These are phyloP conservation scores for Sinonovacula constricta DNA, from an alignment of 1,140 invertebrate species.

Conservation along the genomic window DNA sequence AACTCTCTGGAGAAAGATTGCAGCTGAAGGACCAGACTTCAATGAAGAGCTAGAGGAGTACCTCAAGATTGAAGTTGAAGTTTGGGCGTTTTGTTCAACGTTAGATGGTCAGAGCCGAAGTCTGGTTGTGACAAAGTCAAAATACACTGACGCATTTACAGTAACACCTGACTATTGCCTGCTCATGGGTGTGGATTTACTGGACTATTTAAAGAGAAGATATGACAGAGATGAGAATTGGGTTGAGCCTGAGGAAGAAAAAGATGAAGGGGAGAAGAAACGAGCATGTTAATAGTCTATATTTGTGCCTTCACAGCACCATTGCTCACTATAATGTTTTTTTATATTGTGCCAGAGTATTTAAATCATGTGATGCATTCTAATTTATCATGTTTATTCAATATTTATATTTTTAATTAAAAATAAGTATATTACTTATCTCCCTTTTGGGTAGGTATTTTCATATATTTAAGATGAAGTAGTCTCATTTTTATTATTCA, in stretches of 20 bases:
- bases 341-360: too few relatives aligned
- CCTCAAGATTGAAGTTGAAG: slow-evolving; percentile 49
- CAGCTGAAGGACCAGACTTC: slow-evolving; percentile 55
- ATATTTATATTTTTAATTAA: too few relatives aligned
- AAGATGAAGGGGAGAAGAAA: slow-evolving; percentile 2
- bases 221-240: slow-evolving; percentile 33
- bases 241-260: slow-evolving; percentile 6
- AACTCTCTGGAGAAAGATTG: slow-evolving; percentile 65
- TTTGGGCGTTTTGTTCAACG: slow-evolving; percentile 49
- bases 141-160: slow-evolving; percentile 4
- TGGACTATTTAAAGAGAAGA: slow-evolving; percentile 23
- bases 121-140: background rate
- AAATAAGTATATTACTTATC: too few relatives aligned
- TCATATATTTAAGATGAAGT: too few relatives aligned
- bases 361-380: too few relatives aligned
- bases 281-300: background rate
- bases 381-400: too few relatives aligned
- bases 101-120: background rate
- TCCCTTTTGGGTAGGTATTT: too few relatives aligned
- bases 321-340: too few relatives aligned
- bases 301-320: too few relatives aligned
- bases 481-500: too few relatives aligned
- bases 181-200: slow-evolving; percentile 24
- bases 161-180: slow-evolving; percentile 26
- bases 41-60: slow-evolving; percentile 57